phyloP scores from a whole-genome alignment of 2,888 invertebrate genomes.

The Harmothoe impar region DNA sequence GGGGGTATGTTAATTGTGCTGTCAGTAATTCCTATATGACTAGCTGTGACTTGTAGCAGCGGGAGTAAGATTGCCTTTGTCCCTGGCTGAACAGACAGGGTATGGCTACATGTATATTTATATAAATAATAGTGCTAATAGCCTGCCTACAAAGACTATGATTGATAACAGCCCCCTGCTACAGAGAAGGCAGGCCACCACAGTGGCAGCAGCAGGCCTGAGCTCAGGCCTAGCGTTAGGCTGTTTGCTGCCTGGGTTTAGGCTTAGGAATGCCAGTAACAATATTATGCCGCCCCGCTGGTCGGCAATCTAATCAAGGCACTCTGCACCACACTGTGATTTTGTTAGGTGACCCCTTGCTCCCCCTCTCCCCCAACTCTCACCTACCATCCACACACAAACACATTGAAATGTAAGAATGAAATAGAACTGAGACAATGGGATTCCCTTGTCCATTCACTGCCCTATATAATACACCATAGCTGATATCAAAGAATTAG shows the following conservation, averaged over 20 bases:
- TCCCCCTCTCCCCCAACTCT: neutral
- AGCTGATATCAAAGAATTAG: neutral
- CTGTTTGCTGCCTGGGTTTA: neutral
- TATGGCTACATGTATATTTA: too few relatives aligned
- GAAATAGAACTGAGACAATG: too few relatives aligned
- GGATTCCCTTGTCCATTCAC: too few relatives aligned
- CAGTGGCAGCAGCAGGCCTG: too few relatives aligned
- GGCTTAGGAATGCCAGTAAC: conserved; percentile 41
- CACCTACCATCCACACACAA: neutral
- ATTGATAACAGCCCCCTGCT: neutral
- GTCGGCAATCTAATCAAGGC: conserved; percentile 18
- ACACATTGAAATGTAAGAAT: neutral
- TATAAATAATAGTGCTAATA: neutral
- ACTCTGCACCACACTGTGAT: neutral
- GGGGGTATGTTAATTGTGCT: too few relatives aligned
- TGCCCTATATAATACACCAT: neutral
- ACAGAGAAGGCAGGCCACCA: too few relatives aligned
- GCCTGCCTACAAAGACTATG: neutral
- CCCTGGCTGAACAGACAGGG: too few relatives aligned
- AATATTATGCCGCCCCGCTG: conserved; percentile 1
- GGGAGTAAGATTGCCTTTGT: too few relatives aligned
- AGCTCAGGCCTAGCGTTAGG: neutral
- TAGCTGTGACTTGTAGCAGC: too few relatives aligned
- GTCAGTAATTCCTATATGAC: too few relatives aligned
- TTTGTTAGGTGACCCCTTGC: conserved; percentile 26